A percentile compares a stretch with the other conserved stretches of the same genome.
These are phyloP conservation scores for Sabatieria punctata DNA, from an alignment of 2,888 invertebrate genomes.

Conservation along the genomic window DNA sequence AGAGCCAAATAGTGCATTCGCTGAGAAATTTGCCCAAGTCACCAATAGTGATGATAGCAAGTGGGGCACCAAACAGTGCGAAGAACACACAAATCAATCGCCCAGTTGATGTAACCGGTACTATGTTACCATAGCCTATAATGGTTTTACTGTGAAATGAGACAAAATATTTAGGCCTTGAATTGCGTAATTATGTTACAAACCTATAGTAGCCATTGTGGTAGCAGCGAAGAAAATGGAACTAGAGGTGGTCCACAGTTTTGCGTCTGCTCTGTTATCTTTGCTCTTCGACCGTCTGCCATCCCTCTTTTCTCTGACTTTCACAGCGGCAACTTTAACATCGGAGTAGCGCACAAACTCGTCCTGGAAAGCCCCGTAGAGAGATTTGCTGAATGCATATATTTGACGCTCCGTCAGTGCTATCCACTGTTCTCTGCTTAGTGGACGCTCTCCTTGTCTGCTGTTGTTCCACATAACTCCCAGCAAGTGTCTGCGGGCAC, in stretches of 20 bases:
- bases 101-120: conserved; percentile 27
- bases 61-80: conserved; percentile 28
- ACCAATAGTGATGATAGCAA: conserved; percentile 31
- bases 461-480: background rate
- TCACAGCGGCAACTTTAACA: background rate
- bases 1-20: conserved; percentile 30
- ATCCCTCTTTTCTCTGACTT: no score
- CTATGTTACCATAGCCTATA: conserved; percentile 28
- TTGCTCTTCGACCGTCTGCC: no score
- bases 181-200: background rate
- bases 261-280: conserved; percentile 9
- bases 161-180: background rate
- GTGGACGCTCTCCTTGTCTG: background rate
- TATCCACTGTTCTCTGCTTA: background rate
- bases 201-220: conserved; percentile 31
- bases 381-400: background rate
- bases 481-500: background rate
- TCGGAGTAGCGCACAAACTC: background rate
- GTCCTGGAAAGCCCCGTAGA: background rate
- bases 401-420: background rate
- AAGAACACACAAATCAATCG: conserved; percentile 28
- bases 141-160: background rate
- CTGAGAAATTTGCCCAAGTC: conserved; percentile 31
- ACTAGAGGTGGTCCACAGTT: conserved; percentile 28
- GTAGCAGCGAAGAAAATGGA: conserved; percentile 30